Conservation (phyloP, 1,140 invertebrate genomes). For the Charaxes varanes region DNA sequence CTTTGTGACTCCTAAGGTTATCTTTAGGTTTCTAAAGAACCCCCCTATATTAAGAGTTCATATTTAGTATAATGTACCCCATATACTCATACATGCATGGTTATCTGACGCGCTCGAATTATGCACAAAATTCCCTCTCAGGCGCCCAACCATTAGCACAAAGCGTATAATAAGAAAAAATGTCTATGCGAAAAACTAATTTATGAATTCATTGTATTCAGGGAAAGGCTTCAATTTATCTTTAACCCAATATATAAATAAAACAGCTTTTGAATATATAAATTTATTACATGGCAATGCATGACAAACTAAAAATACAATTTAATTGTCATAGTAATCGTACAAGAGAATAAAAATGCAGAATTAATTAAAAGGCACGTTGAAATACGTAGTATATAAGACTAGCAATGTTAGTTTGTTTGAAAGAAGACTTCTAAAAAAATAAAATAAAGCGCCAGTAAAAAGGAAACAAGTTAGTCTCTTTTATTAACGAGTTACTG, state of each 20-base stretch:
- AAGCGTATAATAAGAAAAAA: too few species aligned
- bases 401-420: conserved; percentile 49
- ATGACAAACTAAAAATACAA: conserved; percentile 46
- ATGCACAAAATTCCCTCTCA: too few species aligned
- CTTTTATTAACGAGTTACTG: conserved; percentile 19
- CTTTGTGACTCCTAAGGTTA: too few species aligned
- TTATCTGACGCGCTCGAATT: too few species aligned
- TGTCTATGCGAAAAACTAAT: too few species aligned
- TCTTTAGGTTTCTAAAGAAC: too few species aligned
- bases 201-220: too few species aligned
- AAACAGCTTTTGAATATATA: conserved; percentile 34
- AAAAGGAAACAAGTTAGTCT: conserved; percentile 43
- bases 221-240: too few species aligned
- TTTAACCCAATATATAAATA: conserved; percentile 19
- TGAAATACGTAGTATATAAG: conserved; percentile 29
- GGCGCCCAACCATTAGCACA: too few species aligned
- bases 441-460: conserved; percentile 28
- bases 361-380: conserved; percentile 34
- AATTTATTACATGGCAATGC: conserved; percentile 67
- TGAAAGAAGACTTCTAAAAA: conserved; percentile 22
- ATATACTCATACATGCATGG: too few species aligned
- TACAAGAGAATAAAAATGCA: conserved; percentile 24
- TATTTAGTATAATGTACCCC: too few species aligned
- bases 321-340: conserved; percentile 13
- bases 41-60: too few species aligned